Evolutionary conservation across 2,797 vertebrate species (phyloP).

Genomic region (Spinus olivaceus): DNA sequence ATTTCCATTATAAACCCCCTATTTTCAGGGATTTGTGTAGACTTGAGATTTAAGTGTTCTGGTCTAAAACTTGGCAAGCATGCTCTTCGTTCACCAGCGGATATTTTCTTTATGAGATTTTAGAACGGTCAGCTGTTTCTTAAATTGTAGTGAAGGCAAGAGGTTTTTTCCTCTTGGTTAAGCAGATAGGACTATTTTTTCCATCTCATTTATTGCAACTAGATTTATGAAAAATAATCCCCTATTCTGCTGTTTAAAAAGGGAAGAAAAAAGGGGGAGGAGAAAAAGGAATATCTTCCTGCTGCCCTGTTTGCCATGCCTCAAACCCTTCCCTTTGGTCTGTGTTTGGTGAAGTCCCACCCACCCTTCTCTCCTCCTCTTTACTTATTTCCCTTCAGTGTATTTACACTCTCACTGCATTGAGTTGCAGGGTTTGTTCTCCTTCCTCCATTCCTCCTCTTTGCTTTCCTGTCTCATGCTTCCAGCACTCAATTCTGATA

Average conservation of each 20-base stretch:
- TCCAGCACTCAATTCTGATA: background rate
- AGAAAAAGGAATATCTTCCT: slow-evolving; percentile 38
- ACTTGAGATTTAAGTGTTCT: slow-evolving; percentile 54
- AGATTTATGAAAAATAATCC: slow-evolving; percentile 58
- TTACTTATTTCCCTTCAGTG: slow-evolving; percentile 18
- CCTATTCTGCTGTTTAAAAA: slow-evolving; percentile 1
- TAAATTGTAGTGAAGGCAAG: slow-evolving; percentile 55
- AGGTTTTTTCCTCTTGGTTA: slow-evolving; percentile 44
- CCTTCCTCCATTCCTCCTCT: background rate
- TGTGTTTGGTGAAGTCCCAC: slow-evolving; percentile 51
- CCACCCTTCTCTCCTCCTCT: slow-evolving; percentile 43
- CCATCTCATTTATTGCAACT: slow-evolving; percentile 56
- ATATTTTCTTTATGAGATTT: slow-evolving; percentile 75
- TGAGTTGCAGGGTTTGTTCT: slow-evolving; percentile 17
- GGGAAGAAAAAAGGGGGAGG: too few relatives aligned
- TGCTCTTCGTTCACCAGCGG: slow-evolving; percentile 37
- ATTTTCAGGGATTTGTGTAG: slow-evolving; percentile 72
- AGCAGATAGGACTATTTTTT: slow-evolving; percentile 70
- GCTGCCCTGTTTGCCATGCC: slow-evolving; percentile 53
- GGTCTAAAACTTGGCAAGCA: slow-evolving; percentile 64
- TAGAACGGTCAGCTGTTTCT: slow-evolving; percentile 73
- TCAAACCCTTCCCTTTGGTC: slow-evolving; percentile 49
- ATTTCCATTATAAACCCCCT: slow-evolving; percentile 73
- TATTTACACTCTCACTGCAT: slow-evolving; percentile 46
- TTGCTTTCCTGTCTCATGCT: background rate